Conservation (phyloP, 2,888 invertebrate genomes). For the Napeogenes sylphis region DNA sequence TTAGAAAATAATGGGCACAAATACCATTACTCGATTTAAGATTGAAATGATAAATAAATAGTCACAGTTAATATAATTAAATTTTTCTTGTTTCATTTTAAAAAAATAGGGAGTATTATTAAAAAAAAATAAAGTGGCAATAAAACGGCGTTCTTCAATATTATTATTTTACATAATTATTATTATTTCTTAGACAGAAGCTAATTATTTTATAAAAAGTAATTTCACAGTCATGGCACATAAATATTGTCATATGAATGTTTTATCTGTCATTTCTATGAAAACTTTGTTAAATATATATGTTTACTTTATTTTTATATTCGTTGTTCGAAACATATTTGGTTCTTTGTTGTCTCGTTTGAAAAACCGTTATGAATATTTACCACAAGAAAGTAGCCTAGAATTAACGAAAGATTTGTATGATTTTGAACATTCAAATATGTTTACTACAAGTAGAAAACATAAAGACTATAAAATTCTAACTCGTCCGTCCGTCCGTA, state of each 20-base stretch:
- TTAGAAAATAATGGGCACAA: constrained; percentile 55
- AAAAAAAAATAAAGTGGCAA: no score
- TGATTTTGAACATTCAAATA: constrained; percentile 27
- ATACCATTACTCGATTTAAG: constrained; percentile 63
- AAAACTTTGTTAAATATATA: constrained; percentile 5
- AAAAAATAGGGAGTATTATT: no score
- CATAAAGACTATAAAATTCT: not conserved
- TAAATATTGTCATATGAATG: no score
- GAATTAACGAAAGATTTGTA: constrained; percentile 26
- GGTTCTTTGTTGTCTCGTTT: constrained; percentile 30
- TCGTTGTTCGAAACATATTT: constrained; percentile 12
- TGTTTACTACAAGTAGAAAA: not conserved
- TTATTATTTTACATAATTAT: no score
- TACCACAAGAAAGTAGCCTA: constrained; percentile 20
- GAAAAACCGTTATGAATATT: constrained; percentile 33
- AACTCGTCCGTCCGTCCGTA: not conserved
- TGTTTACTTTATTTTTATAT: constrained; percentile 8
- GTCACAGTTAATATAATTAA: no score
- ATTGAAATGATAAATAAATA: not conserved
- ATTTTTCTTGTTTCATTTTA: no score
- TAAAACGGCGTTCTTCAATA: no score
- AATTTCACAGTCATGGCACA: no score
- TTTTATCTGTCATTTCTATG: constrained; percentile 8
- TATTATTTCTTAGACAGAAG: no score
- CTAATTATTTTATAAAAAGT: no score